These are phyloP conservation scores for Erinaceus europaeus DNA, from an alignment of 2,113 vertebrate genomes.

Conservation along the genomic window DNA sequence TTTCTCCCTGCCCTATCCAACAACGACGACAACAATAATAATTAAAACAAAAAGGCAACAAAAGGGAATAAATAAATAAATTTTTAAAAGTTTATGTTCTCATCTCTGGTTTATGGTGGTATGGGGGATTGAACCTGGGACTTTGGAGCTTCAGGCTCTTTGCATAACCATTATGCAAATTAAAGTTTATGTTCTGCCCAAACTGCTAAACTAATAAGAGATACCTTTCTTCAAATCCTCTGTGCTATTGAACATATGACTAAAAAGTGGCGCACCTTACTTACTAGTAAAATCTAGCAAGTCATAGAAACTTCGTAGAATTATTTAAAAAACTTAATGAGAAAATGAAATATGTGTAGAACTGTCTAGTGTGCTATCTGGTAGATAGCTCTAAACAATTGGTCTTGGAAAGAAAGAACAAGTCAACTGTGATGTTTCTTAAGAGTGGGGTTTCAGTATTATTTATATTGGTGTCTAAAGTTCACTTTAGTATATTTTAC, in stretches of 20 bases:
- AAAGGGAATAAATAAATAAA: no score
- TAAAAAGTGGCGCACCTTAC: neutral
- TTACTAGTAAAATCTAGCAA: neutral
- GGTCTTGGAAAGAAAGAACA: neutral
- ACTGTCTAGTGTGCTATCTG: neutral
- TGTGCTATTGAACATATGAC: neutral
- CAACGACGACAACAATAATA: no score
- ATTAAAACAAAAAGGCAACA: no score
- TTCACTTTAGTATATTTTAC: neutral
- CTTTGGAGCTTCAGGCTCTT: no score
- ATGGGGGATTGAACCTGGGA: no score
- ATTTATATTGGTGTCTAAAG: neutral
- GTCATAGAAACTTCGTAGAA: neutral
- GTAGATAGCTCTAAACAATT: neutral
- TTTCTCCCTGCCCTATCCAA: no score
- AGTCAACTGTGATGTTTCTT: neutral
- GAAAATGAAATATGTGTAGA: neutral
- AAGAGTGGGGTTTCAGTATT: slow-evolving; percentile 5
- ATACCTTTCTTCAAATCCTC: neutral
- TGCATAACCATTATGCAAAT: no score
- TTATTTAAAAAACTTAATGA: slow-evolving; percentile 31
- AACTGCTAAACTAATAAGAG: neutral
- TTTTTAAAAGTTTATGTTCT: no score
- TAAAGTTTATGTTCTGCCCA: neutral
- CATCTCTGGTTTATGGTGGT: no score